phyloP scores from a whole-genome alignment of 2,113 vertebrate species.

The Gadus macrocephalus region DNA sequence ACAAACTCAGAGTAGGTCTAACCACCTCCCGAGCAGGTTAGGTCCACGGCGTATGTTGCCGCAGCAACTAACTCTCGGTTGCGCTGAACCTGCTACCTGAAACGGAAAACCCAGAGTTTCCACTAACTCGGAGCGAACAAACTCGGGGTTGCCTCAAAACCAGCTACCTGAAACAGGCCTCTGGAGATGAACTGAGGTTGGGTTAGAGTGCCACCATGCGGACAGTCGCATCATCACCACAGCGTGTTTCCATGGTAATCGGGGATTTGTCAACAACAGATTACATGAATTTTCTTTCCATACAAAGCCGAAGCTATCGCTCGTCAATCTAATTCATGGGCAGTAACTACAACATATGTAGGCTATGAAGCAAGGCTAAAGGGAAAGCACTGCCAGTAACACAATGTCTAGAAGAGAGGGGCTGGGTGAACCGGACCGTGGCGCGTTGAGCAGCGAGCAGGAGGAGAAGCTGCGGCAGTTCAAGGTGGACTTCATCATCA shows the following conservation, averaged over 20 bases:
- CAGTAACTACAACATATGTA: not conserved
- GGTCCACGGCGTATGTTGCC: no score
- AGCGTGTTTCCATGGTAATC: slow-evolving; percentile 45
- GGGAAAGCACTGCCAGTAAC: not conserved
- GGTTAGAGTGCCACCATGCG: slow-evolving; percentile 26
- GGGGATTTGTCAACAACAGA: slow-evolving; percentile 24
- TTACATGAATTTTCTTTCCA: not conserved
- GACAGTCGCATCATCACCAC: not conserved
- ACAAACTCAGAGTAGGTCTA: no score
- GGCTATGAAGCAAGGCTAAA: not conserved
- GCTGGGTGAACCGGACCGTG: slow-evolving; percentile 12
- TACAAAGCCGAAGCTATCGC: not conserved
- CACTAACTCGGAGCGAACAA: no score
- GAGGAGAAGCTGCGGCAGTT: slow-evolving; percentile 57
- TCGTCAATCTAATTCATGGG: not conserved
- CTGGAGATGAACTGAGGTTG: no score
- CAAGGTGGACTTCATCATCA: slow-evolving; percentile 30
- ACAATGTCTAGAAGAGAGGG: slow-evolving; percentile 30
- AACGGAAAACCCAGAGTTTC: no score
- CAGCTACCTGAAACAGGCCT: no score
- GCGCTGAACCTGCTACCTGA: no score
- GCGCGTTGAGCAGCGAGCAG: slow-evolving; percentile 43
- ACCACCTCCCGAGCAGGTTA: no score
- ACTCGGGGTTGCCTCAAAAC: no score
- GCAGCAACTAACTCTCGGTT: no score